Evolutionary conservation across 2,113 vertebrate species (phyloP).

Genomic region (Cromileptes altivelis): DNA sequence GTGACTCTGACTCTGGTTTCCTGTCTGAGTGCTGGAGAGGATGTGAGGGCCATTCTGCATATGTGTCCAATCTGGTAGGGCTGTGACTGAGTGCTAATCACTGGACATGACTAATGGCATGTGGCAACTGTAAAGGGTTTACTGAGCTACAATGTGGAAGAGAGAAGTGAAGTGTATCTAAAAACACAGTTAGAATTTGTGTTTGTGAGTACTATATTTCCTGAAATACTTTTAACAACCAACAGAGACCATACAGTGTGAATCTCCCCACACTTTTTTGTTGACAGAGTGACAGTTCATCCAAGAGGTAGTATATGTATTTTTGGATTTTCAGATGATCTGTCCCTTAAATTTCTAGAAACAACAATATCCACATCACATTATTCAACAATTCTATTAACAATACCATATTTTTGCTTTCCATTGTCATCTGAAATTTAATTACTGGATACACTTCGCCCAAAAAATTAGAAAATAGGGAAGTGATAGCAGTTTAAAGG

Average conservation of each 20-base stretch:
- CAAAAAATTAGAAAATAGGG: not conserved
- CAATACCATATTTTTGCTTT: not conserved
- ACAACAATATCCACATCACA: no score
- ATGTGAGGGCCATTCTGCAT: constrained; percentile 56
- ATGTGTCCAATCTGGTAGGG: constrained; percentile 45
- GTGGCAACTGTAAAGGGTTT: constrained; percentile 15
- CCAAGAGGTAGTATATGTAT: no score
- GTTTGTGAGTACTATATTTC: not conserved
- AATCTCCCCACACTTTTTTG: not conserved
- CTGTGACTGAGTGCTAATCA: constrained; percentile 58
- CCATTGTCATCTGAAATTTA: not conserved
- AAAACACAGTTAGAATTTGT: not conserved
- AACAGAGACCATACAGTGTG: not conserved
- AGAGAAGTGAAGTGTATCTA: not conserved
- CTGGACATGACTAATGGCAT: constrained; percentile 59
- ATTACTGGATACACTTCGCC: not conserved
- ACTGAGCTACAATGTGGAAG: constrained; percentile 16
- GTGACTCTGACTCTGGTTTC: constrained; percentile 74
- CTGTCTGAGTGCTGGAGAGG: constrained; percentile 66
- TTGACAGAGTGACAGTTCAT: no score
- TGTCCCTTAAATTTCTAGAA: no score
- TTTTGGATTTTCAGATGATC: no score
- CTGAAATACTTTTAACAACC: not conserved
- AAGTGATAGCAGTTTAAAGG: not conserved
- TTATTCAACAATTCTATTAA: no score